phyloP scores from a whole-genome alignment of 2,797 vertebrate genomes.

The Xiphophorus birchmanni region DNA sequence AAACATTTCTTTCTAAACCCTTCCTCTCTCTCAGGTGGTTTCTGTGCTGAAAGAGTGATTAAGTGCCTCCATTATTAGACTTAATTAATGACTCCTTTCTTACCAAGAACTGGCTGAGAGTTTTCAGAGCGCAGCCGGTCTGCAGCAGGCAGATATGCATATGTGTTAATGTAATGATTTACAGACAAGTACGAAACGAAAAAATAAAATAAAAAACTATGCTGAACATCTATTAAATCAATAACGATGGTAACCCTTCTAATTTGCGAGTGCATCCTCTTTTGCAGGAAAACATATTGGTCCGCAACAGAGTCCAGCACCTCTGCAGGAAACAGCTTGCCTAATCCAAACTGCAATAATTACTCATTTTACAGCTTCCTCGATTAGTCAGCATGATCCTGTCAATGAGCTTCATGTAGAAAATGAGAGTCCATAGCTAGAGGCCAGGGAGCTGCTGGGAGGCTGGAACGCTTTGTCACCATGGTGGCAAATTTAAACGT shows the following conservation, averaged over 20 bases:
- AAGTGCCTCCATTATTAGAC: conserved; percentile 70
- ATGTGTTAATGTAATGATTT: conserved; percentile 3
- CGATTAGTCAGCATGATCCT: conserved; percentile 66
- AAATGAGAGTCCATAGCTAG: conserved; percentile 55
- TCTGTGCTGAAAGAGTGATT: conserved; percentile 57
- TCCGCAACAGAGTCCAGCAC: conserved; percentile 31
- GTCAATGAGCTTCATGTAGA: conserved; percentile 65
- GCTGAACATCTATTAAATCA: background rate
- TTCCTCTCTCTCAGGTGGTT: conserved; percentile 40
- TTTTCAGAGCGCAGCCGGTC: conserved; percentile 37
- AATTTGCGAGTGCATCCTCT: conserved; percentile 25
- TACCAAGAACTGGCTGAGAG: conserved; percentile 51
- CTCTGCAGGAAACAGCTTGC: conserved; percentile 64
- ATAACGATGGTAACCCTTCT: background rate
- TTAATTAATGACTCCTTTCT: conserved; percentile 68
- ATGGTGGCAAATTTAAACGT: conserved; percentile 7
- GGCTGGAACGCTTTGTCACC: conserved; percentile 39
- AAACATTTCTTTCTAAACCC: conserved; percentile 1
- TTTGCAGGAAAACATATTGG: conserved; percentile 16
- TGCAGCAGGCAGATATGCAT: conserved; percentile 32
- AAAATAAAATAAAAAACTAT: background rate
- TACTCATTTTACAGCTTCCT: conserved; percentile 68
- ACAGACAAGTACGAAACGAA: conserved; percentile 1
- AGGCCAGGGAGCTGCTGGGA: conserved; percentile 51
- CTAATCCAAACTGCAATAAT: conserved; percentile 68